phyloP scores from a whole-genome alignment of 2,888 invertebrate genomes.

The Ophioninae sp. region DNA sequence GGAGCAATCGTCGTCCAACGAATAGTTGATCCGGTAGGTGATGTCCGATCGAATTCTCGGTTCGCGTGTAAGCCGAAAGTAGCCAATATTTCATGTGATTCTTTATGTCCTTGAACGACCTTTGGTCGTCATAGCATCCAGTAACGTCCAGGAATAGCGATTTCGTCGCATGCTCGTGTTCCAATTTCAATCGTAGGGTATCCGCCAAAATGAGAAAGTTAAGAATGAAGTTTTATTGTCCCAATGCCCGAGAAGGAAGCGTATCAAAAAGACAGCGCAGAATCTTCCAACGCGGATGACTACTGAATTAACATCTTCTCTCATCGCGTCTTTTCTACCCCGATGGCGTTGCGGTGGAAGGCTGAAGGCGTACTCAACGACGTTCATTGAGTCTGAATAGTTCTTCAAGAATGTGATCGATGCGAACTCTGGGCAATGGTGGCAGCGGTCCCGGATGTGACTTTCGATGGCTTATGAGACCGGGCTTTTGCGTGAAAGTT shows the following conservation, averaged over 20 bases:
- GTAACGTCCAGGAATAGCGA: background rate
- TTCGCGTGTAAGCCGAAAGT: too few relatives aligned
- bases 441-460: slow-evolving; percentile 79
- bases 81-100: background rate
- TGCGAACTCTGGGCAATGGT: slow-evolving; percentile 76
- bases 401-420: slow-evolving; percentile 77
- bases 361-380: background rate
- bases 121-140: background rate
- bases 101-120: background rate
- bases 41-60: background rate
- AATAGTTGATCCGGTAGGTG: background rate
- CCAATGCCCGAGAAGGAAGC: background rate
- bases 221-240: background rate
- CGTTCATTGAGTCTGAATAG: slow-evolving; percentile 68
- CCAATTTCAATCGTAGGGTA: background rate
- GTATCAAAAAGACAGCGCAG: background rate
- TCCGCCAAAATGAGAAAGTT: background rate
- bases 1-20: background rate
- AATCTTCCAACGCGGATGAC: background rate
- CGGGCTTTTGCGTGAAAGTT: slow-evolving; percentile 78
- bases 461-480: slow-evolving; percentile 78
- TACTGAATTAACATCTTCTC: background rate
- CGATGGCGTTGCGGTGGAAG: background rate
- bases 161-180: background rate
- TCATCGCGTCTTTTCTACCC: background rate